These are phyloP conservation scores for Drosophila triauraria DNA, from an alignment of 1,140 invertebrate genomes.

Conservation along the genomic window DNA sequence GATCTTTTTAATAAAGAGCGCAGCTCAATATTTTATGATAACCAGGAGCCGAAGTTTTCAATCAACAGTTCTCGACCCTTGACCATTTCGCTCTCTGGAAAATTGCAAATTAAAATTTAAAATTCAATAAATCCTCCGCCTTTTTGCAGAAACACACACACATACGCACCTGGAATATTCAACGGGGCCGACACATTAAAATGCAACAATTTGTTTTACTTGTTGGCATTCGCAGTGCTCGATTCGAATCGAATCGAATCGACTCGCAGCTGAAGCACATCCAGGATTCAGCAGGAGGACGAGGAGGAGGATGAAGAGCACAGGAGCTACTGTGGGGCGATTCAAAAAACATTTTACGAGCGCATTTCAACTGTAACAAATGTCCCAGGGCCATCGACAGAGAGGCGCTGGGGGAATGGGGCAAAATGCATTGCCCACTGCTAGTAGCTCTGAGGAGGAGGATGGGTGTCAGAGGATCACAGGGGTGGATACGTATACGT, in stretches of 20 bases:
- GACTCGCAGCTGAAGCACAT: conserved; percentile 19
- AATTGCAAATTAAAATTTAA: conserved; percentile 81
- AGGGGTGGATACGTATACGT: conserved; percentile 1
- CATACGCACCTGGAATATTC: conserved; percentile 49
- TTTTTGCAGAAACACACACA: background rate
- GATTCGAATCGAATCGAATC: conserved; percentile 12
- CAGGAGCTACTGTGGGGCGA: conserved; percentile 23
- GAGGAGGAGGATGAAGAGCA: conserved; percentile 10
- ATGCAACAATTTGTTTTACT: conserved; percentile 83
- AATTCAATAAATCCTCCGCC: conserved; percentile 73
- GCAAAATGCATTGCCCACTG: conserved; percentile 18
- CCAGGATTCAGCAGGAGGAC: conserved; percentile 1
- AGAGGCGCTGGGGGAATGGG: conserved; percentile 5
- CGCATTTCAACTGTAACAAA: conserved; percentile 83
- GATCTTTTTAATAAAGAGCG: too few species aligned
- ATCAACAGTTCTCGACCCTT: background rate
- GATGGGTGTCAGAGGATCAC: conserved; percentile 3
- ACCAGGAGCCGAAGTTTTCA: conserved; percentile 10
- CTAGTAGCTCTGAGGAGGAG: background rate
- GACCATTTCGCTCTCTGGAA: conserved; percentile 13
- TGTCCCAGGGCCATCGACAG: conserved; percentile 64
- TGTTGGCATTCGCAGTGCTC: conserved; percentile 55
- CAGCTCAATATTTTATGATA: conserved; percentile 1
- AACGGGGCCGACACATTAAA: conserved; percentile 66
- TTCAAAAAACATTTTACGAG: conserved; percentile 79